These are phyloP conservation scores for Pontoporia blainvillei DNA, from an alignment of 2,113 vertebrate species.

Conservation along the genomic window DNA sequence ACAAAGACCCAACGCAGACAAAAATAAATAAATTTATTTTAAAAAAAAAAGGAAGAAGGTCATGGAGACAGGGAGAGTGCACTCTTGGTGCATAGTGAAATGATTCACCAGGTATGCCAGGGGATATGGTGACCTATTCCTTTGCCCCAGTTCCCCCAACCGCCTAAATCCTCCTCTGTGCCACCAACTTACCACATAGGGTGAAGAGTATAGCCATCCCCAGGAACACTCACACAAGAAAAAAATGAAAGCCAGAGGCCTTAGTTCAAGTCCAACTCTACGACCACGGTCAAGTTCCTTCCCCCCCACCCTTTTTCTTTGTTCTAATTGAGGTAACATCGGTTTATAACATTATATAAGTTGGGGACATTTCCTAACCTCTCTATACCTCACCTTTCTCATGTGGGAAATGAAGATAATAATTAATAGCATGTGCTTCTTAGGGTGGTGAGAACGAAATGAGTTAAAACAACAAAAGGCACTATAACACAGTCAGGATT, in stretches of 20 bases:
- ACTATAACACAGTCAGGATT: neutral
- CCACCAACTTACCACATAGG: neutral
- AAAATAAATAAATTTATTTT: too few species aligned
- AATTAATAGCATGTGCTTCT: neutral
- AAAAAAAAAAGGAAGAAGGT: neutral
- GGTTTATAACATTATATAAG: neutral
- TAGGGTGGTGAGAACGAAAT: neutral
- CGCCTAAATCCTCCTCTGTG: neutral
- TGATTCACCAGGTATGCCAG: too few species aligned
- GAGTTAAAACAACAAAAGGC: neutral
- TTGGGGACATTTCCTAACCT: neutral
- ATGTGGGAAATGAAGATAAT: neutral
- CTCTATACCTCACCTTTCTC: neutral
- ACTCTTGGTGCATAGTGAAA: neutral
- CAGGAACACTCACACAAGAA: neutral
- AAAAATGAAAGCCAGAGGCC: neutral
- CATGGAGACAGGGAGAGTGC: neutral
- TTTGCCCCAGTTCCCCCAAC: neutral
- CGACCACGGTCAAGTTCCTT: neutral
- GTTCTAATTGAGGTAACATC: neutral
- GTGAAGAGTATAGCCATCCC: neutral
- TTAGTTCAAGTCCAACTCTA: constrained; percentile 4
- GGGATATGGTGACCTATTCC: neutral
- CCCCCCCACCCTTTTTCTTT: too few species aligned
- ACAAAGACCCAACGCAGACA: too few species aligned